A percentile compares a stretch with the other conserved stretches of the same genome.
Evolutionary conservation across 2,113 vertebrate genomes (phyloP).

Genomic region (Menidia beryllina): DNA sequence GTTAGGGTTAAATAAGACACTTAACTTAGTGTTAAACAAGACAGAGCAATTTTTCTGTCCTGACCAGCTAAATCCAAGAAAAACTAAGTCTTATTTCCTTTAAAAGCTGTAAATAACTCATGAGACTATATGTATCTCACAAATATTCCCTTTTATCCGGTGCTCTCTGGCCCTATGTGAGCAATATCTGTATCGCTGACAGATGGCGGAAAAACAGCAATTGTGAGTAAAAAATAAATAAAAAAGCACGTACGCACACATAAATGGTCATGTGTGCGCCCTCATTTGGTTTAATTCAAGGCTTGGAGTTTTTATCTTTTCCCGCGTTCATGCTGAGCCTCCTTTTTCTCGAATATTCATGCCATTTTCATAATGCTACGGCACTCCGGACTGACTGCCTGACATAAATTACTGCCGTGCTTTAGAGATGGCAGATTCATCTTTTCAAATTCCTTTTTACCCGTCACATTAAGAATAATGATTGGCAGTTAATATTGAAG

Average conservation of each 20-base stretch:
- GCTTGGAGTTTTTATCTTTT: constrained; percentile 34
- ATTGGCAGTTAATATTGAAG: constrained; percentile 61
- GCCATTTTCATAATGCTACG: not conserved
- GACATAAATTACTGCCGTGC: constrained; percentile 29
- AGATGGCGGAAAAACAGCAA: constrained; percentile 58
- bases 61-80: constrained; percentile 10
- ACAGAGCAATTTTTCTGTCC: not conserved
- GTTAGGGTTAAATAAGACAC: too few species aligned
- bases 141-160: constrained; percentile 57
- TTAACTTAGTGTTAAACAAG: not conserved
- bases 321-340: constrained; percentile 31
- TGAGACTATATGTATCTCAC: constrained; percentile 52
- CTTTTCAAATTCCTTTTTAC: constrained; percentile 44
- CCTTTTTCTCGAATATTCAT: constrained; percentile 56
- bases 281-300: constrained; percentile 45
- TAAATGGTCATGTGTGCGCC: not conserved
- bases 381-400: constrained; percentile 7
- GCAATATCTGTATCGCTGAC: constrained; percentile 71
- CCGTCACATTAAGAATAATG: constrained; percentile 60
- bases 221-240: not conserved
- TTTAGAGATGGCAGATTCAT: constrained; percentile 33
- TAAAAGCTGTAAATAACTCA: constrained; percentile 35
- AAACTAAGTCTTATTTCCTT: constrained; percentile 6
- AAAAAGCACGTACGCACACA: not conserved
- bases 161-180: constrained; percentile 51